Conservation (phyloP, 2,113 vertebrate species). For the Catagonus wagneri region DNA sequence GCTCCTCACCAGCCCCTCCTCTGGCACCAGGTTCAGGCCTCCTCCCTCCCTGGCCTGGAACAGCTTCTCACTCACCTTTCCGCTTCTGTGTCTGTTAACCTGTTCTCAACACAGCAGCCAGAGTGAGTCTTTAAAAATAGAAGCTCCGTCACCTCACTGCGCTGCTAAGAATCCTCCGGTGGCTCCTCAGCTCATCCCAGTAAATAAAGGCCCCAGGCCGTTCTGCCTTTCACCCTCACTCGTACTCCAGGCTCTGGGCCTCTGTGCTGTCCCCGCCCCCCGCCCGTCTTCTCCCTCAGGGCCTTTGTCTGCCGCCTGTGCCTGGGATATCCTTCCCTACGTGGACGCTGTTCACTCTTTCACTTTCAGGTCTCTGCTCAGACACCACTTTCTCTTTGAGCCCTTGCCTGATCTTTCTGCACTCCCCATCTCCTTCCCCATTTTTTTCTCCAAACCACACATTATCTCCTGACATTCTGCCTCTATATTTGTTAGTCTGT, state of each 20-base stretch:
- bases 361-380: not conserved
- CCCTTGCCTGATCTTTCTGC: not conserved
- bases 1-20: not conserved
- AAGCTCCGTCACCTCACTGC: not conserved
- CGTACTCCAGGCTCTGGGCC: not conserved
- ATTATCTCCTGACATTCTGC: not conserved
- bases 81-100: not conserved
- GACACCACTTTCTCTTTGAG: not conserved
- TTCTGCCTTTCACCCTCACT: not conserved
- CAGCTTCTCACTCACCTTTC: not conserved
- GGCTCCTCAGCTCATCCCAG: not conserved
- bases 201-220: not conserved
- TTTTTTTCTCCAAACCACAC: not conserved
- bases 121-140: not conserved
- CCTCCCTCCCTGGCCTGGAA: not conserved
- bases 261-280: not conserved
- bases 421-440: not conserved
- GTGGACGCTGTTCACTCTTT: not conserved
- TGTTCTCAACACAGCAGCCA: not conserved
- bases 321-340: not conserved
- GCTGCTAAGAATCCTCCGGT: not conserved
- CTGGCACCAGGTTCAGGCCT: not conserved
- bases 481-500: not conserved
- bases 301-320: not conserved
- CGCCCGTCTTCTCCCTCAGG: not conserved